Base-by-base conservation (phyloP, 2,888 invertebrate species). In the Sabatieria punctata region DNA sequence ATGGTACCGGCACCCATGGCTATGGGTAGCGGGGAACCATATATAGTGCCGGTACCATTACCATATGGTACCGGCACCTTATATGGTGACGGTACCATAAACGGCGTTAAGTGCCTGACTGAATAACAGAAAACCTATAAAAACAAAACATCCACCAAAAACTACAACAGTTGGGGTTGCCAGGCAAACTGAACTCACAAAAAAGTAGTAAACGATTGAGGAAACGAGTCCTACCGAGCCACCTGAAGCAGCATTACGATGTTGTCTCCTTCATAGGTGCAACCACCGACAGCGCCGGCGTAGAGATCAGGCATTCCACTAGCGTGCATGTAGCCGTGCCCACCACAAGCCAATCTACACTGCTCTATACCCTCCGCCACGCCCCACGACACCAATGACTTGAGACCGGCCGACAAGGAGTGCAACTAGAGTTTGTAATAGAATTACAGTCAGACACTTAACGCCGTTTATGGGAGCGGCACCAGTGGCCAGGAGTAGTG, bases 191-290 rank as follows among this genome's bases (percentile, higher is more conserved):
- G n/a, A n/a, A n/a, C n/a, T n/a, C n/a, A n/a, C n/a, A n/a, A n/a
- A n/a, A n/a, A n/a, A n/a, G n/a, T n/a, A n/a, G n/a, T n/a, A n/a
- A n/a, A n/a, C n/a, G n/a, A n/a, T n/a, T n/a, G n/a, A n/a, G n/a
- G n/a, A n/a, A n/a, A n/a, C n/a, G n/a, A n/a, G 0, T 93, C 13
- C 6, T 19, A 45, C 68, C 69, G 63, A 2, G 88, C 85, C 0
- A 85, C 85, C 71, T 91, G 89, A 47, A 91, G 71, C 49, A 80
- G 71, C 63, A 91, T 73, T 21, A 91, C 88, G 0, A 88, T 88
- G 67, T 89, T 89, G 72, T 91, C 89, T 0, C 89, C 89, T 71
- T 91, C 89, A 65, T 89, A 89, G 1, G 88, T 91, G 65, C 81
- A 82, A 46, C 82, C 80, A 38, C 88, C 86, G 0, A 84, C 83